These are phyloP conservation scores for Drosophila saltans DNA, from an alignment of 1,140 invertebrate species.

Conservation along the genomic window DNA sequence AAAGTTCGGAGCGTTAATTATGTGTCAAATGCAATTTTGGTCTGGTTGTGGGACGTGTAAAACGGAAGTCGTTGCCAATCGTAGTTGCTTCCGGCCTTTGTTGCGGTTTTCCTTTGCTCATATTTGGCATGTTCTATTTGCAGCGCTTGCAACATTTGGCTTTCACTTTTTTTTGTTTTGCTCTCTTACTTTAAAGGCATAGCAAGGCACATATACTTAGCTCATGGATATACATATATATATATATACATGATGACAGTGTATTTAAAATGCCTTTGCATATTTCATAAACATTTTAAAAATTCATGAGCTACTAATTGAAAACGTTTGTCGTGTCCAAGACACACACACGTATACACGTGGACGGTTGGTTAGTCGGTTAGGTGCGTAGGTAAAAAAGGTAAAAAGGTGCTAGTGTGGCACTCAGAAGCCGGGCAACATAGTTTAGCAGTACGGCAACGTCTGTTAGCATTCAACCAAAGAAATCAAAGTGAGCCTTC, in stretches of 20 bases:
- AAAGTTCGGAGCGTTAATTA: conserved; percentile 58
- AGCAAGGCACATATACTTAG: not conserved
- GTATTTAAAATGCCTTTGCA: conserved; percentile 74
- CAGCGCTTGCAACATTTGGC: conserved; percentile 39
- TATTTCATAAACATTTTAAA: conserved; percentile 80
- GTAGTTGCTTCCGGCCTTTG: conserved; percentile 65
- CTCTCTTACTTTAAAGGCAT: conserved; percentile 15
- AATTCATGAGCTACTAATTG: conserved; percentile 83
- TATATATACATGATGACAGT: not conserved
- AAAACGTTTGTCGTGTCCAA: conserved; percentile 78
- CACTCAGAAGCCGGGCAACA: conserved; percentile 76
- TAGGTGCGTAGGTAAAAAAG: conserved; percentile 60
- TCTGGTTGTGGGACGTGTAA: conserved; percentile 59
- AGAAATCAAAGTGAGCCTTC: conserved; percentile 68
- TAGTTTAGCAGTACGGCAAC: conserved; percentile 73
- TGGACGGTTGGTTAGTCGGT: not conserved
- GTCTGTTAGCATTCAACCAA: conserved; percentile 32
- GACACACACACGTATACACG: conserved; percentile 11
- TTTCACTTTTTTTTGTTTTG: conserved; percentile 58
- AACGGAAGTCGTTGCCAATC: conserved; percentile 80
- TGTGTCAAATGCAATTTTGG: conserved; percentile 62
- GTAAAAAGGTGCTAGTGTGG: conserved; percentile 65
- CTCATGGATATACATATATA: not conserved
- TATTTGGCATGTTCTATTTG: conserved; percentile 33
- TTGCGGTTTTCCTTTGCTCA: conserved; percentile 35